Evolutionary conservation across 2,797 vertebrate genomes (phyloP).

Genomic region (Malacoctenus gilli): DNA sequence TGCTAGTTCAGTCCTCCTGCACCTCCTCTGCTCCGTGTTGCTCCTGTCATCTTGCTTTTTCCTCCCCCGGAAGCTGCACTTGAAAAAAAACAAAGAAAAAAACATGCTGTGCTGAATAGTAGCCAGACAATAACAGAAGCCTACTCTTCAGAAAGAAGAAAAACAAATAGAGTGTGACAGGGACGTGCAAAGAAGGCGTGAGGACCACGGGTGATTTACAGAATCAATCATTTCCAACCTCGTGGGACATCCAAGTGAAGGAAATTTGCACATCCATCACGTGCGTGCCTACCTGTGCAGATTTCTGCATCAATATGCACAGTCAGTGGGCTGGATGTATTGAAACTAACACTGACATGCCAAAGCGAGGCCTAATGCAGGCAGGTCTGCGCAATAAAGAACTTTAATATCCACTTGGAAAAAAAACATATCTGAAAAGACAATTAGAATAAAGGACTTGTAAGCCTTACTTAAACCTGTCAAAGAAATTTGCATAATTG

Average conservation of each 20-base stretch:
- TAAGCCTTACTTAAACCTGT: conserved; percentile 67
- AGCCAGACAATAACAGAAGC: conserved; percentile 38
- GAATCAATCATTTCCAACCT: conserved; percentile 22
- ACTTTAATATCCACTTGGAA: conserved; percentile 58
- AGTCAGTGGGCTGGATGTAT: conserved; percentile 3
- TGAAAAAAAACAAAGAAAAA: too few relatives aligned
- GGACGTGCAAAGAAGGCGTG: conserved; percentile 43
- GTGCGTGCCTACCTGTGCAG: conserved; percentile 3
- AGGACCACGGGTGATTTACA: conserved; percentile 46
- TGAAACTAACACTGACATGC: conserved; percentile 7
- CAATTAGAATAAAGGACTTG: conserved; percentile 67
- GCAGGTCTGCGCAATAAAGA: conserved; percentile 33
- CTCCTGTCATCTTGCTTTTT: conserved; percentile 27
- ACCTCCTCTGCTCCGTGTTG: conserved; percentile 29
- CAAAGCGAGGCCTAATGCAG: conserved; percentile 14
- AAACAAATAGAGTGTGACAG: conserved; percentile 41
- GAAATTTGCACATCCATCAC: conserved; percentile 31
- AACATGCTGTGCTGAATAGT: conserved; percentile 41
- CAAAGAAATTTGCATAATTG: conserved; percentile 74
- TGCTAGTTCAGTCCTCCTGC: conserved; percentile 42
- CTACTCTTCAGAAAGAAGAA: conserved; percentile 47
- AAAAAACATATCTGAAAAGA: conserved; percentile 67
- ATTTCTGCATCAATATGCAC: conserved; percentile 9
- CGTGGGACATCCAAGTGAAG: not conserved
- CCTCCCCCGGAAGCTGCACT: conserved; percentile 43